phyloP scores from a whole-genome alignment of 2,113 vertebrate genomes.

The Cochlearius cochlearius region DNA sequence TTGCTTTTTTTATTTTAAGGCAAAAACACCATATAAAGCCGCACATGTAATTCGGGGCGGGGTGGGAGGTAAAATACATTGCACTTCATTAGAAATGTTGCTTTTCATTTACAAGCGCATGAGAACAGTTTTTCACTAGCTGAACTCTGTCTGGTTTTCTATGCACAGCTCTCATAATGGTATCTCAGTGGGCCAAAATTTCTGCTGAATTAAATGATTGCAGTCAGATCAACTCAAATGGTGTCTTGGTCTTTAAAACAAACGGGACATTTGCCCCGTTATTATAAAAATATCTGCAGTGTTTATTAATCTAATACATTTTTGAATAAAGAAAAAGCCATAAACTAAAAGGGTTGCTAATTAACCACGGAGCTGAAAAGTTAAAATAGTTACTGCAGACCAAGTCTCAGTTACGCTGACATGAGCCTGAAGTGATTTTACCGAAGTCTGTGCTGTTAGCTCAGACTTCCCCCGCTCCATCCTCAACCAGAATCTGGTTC shows the following conservation, averaged over 20 bases:
- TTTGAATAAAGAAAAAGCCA: background rate
- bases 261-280: background rate
- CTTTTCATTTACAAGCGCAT: background rate
- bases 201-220: background rate
- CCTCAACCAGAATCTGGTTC: background rate
- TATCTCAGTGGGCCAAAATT: background rate
- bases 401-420: background rate
- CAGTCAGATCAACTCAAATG: background rate
- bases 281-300: background rate
- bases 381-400: background rate
- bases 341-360: background rate
- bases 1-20: background rate
- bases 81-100: background rate
- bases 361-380: slow-evolving; percentile 21
- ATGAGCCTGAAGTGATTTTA: background rate
- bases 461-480: background rate
- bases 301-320: slow-evolving; percentile 28
- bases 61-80: background rate
- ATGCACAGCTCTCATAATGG: background rate
- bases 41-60: background rate
- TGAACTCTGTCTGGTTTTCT: background rate
- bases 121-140: background rate
- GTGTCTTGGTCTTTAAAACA: background rate
- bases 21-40: background rate
- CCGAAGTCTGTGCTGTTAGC: background rate